Evolutionary conservation across 2,797 vertebrate genomes (phyloP), one percentile per base, ranked within the genome.

Genomic region (Sorex maritimensis): DNA sequence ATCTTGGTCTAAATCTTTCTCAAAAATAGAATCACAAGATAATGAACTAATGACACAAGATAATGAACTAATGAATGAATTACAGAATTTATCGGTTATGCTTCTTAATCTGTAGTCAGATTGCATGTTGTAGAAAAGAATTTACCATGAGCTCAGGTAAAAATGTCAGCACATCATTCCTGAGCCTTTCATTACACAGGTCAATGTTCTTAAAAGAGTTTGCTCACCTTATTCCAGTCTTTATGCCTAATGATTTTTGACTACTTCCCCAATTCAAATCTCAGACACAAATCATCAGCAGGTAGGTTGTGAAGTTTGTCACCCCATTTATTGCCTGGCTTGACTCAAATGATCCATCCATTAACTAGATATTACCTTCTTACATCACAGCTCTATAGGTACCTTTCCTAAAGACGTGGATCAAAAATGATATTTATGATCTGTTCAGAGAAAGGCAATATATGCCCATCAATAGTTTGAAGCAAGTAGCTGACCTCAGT

Each of bases 241-340:
- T 91, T 90, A 63, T 1, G 86, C 9, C 26, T 75, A 67, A 65
- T 88, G 80, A 91, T 73, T 94, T 94, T 88, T 93, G 19, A 94
- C 6, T 46, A 74, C 38, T 90, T 92, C 67, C 28, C 19, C 63
- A 90, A 79, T 92, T 90, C 69, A 81, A 67, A 88, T 90, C 52
- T 93, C 52, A 81, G 65, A 61, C 24, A 86, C 92, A 95, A 96
- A 92, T 95, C 86, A 81, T 26, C 79, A 49, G 44, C 13, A 86
- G 44, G 58, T 10, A 88, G n/a, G 24, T 30, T 86, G 67, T 96
- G 72, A 96, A 95, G 91, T 94, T 73, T 86, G 52, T 68, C 69
- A 89, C 44, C 38, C 24, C 19, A 89, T 94, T 94, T 87, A 95
- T 81, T 93, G 30, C 58, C 28, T 75, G 38, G 26, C 24, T 84